Base-by-base conservation (phyloP, 2,797 vertebrate genomes). In the Eulemur mongoz region DNA sequence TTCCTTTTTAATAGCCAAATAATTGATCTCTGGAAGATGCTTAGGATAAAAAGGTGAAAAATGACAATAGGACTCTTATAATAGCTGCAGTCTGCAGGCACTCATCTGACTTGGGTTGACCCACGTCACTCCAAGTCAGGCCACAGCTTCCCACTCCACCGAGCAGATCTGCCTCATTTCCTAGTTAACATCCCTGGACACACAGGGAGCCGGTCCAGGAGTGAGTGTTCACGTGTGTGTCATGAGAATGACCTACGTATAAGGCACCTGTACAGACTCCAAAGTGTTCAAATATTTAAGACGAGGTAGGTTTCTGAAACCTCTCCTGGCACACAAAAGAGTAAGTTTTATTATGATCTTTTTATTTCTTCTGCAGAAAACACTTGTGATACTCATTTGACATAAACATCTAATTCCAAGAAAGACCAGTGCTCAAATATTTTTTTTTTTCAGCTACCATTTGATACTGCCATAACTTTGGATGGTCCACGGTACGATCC, bases 231-330 rank as follows among this genome's bases (percentile, higher is more conserved):
- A 2, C 30, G 63, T 48, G n/a, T 35, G 80, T 63, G 27, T 32
- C 1, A 1, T 32, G n/a, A 76, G 69, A 90, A 75, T 70, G 57
- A 84, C 70, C 93, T 80, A 81, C 45, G 72, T 98, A 98, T 98
- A 99, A 99, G 98, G 98, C 98, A 99, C 97, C 98, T 85, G 76
- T 97, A 98, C 95, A 97, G 97, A 98, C 97, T 98, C 73, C 95
- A 97, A 97, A 95, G 22, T 30, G 54, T 98, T 94, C 91, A 96
- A 93, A 89, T 97, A 95, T 50, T 97, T 96, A 87, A 88, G 91
- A 85, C 69, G 54, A 99, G 99, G 98, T 97, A 99, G 98, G 96
- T 98, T 98, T 98, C 95, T 96, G 97, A 98, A 96, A 96, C 84
- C 94, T 86, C 91, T 59, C 73, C 92, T 92, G 4, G 89, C 61